Base-by-base conservation (phyloP, 2,797 vertebrate genomes). In the Sebastes cheni region DNA sequence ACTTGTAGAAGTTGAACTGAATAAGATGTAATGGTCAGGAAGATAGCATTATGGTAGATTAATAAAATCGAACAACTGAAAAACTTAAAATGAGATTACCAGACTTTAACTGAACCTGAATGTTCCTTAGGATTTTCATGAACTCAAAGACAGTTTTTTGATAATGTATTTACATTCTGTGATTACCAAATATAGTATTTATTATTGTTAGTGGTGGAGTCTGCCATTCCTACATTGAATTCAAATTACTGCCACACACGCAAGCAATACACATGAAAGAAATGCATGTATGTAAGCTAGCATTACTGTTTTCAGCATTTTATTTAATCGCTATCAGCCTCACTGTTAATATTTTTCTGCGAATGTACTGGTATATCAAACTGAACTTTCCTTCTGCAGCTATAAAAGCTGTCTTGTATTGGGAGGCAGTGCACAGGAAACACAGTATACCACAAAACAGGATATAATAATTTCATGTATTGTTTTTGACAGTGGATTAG, bases 161-260 rank as follows among this genome's bases (percentile, higher is more conserved):
- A 50, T 16, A 6, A 29, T 32, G 4, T 13, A 18, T 73, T 18
- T 52, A 0, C 4, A 62, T 61, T 14, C 2, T 36, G 5, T 50
- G 13, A 58, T 30, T 23, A 46, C 16, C 8, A 6, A n/a, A 46
- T 34, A 7, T 4, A 52, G 8, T 12, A 9, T 14, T 2, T 18
- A 50, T 62, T 1, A 34, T 16, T 22, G 14, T 29, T 32, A 32
- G 8, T 32, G 29, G 2, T 4, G 4, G 6, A 36, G 14, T 61
- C 13, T 2, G 2, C 8, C 4, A 46, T 34, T 69, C 1, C 10
- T 2, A 1, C 0, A 5, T 25, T 12, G 16, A 6, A 61, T 39
- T 79, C 23, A 67, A 23, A 67, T 27, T 22, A 67, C 4, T 0
- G 6, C 32, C 8, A 0, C n/a, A 32, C 22, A 5, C 12, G 42